These are phyloP conservation scores for Ecliptopera silaceata DNA, from an alignment of 2,888 invertebrate species.

Conservation along the genomic window DNA sequence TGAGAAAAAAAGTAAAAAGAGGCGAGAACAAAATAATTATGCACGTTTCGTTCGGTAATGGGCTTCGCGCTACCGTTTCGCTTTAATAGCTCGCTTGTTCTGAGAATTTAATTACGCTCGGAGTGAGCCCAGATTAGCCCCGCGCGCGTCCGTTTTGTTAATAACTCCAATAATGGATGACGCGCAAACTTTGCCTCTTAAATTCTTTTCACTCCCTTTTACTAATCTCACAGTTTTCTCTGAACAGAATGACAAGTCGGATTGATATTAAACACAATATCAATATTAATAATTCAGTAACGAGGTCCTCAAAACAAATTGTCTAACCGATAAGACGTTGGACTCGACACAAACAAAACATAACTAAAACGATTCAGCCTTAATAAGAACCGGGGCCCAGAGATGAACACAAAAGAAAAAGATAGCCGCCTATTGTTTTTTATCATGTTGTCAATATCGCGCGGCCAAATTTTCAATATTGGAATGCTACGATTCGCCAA, in stretches of 20 bases:
- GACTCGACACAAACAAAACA: slow-evolving; percentile 72
- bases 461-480: slow-evolving; percentile 83
- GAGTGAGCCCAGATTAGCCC: slow-evolving; percentile 75
- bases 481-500: slow-evolving; percentile 83
- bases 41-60: slow-evolving; percentile 81
- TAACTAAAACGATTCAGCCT: slow-evolving; percentile 64
- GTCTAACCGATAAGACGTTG: slow-evolving; percentile 77
- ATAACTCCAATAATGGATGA: slow-evolving; percentile 80
- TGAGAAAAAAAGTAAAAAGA: slow-evolving; percentile 64
- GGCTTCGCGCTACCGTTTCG: slow-evolving; percentile 81
- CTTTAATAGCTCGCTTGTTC: slow-evolving; percentile 81
- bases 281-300: slow-evolving; percentile 78
- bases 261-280: slow-evolving; percentile 54
- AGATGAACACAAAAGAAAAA: slow-evolving; percentile 82
- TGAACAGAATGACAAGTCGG: slow-evolving; percentile 40
- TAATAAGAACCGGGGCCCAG: slow-evolving; percentile 78
- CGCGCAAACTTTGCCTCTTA: slow-evolving; percentile 49
- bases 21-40: slow-evolving; percentile 82
- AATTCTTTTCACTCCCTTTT: slow-evolving; percentile 43
- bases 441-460: slow-evolving; percentile 83
- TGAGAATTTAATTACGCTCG: slow-evolving; percentile 79
- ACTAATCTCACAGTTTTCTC: slow-evolving; percentile 46
- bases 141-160: slow-evolving; percentile 76
- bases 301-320: slow-evolving; percentile 79
- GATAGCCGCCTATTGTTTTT: slow-evolving; percentile 81